Conservation (phyloP, 2,797 vertebrate species). For the Karalla daura region DNA sequence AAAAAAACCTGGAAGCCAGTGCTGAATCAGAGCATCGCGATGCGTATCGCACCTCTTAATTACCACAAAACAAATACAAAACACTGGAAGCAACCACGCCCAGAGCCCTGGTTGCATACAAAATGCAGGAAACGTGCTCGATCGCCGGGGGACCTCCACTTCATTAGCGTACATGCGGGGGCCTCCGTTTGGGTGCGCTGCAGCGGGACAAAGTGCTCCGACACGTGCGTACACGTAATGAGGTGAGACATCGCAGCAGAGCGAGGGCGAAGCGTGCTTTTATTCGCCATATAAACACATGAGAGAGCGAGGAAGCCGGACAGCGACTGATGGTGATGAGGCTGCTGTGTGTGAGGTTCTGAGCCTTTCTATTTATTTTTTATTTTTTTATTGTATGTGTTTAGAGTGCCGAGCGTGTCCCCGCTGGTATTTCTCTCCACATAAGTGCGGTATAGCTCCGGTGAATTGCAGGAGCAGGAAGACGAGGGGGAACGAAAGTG, state of each 20-base stretch:
- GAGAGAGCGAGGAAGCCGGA: not conserved
- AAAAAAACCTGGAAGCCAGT: not conserved
- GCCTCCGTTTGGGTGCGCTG: conserved; percentile 40
- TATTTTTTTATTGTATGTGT: conserved; percentile 20
- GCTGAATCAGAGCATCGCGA: conserved; percentile 14
- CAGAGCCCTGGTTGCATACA: not conserved
- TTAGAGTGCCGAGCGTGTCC: not conserved
- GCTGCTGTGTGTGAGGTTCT: not conserved
- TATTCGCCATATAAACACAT: conserved; percentile 53
- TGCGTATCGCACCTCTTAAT: conserved; percentile 35
- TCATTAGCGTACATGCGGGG: conserved; percentile 62
- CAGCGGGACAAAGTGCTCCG: conserved; percentile 36
- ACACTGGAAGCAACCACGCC: not conserved
- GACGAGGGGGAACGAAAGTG: not conserved
- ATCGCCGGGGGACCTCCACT: conserved; percentile 57
- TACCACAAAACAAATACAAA: conserved; percentile 24
- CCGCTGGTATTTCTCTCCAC: conserved; percentile 8
- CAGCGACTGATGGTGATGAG: conserved; percentile 4
- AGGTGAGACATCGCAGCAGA: conserved; percentile 40
- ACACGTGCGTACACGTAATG: conserved; percentile 55
- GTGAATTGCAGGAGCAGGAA: conserved; percentile 7
- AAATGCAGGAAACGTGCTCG: conserved; percentile 33
- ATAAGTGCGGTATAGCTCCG: conserved; percentile 4
- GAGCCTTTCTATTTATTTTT: too few species aligned
- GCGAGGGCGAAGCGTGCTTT: conserved; percentile 44